Evolutionary conservation across 1,140 invertebrate species (phyloP), one percentile per base, ranked within the genome.

Genomic region (Zophobas morio): DNA sequence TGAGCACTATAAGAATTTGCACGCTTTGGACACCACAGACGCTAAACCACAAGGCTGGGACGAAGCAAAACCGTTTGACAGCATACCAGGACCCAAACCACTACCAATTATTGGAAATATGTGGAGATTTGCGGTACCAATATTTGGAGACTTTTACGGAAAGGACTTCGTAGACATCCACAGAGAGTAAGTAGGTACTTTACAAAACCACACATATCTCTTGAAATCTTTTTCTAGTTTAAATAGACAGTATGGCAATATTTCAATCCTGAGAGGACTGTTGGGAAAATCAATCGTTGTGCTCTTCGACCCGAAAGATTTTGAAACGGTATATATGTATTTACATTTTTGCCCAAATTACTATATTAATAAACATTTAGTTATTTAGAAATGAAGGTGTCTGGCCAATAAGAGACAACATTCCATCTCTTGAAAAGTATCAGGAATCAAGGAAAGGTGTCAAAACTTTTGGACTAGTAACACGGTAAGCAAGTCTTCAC

Each of bases 1-100:
- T 34, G 20, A 70, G 8, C 66, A 47, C 36, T 60, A 60, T 35
- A 60, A 60, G 8, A 60, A 60, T 8, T 20, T 60, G n/a, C 35
- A 60, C 35, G 33, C 56, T n/a, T 37, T 60, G 36, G 56, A 66
- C 2, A 42, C 20, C 36, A 70, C 37, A n/a, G 60, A 76, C n/a
- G 36, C 57, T 1, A 81, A 75, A 53, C 77, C 81, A n/a, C 49
- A 75, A 51, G 81, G 70, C 1, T 85, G 84, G 82, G 63, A 84
- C 35, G 42, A 81, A 4, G 84, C 84, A 0, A 81, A 80, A 63
- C 82, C 87, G 4, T 88, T 83, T 76, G 78, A 88, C 37, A 81
- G 85, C n/a, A 89, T 90, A 77, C 89, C 89, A 3, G 88, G 87
- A 36, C 87, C 87, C 6, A 84, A 84, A 79, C 83, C 85, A 2